Conservation (phyloP, 2,113 vertebrate species). For the Bothrops jararaca region DNA sequence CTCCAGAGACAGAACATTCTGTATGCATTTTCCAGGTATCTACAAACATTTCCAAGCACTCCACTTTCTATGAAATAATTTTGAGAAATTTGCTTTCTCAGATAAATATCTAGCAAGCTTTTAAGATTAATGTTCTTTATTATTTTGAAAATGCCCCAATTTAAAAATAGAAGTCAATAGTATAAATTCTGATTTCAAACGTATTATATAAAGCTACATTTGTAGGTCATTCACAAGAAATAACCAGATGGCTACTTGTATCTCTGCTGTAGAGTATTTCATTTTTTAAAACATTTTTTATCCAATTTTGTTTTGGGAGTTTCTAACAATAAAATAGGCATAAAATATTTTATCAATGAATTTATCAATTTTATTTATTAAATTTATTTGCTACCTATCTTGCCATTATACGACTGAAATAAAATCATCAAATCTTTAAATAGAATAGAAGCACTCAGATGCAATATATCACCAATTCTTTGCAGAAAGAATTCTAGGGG, state of each 20-base stretch:
- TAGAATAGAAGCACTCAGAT: not conserved
- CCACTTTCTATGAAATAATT: not conserved
- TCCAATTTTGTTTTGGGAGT: not conserved
- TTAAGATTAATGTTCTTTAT: not conserved
- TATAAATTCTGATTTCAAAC: not conserved
- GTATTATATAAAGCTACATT: not conserved
- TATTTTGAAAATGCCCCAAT: not conserved
- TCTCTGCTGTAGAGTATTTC: not conserved
- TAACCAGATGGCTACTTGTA: not conserved
- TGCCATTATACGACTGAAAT: not conserved
- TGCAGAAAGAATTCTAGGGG: not conserved
- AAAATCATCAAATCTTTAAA: not conserved
- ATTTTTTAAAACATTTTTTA: not conserved
- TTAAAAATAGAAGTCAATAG: not conserved
- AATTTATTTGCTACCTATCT: not conserved
- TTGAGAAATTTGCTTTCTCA: not conserved
- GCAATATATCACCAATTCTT: not conserved
- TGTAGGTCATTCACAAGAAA: not conserved
- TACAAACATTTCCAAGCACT: not conserved
- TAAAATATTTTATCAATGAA: not conserved
- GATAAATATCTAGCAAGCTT: not conserved
- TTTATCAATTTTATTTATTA: not conserved
- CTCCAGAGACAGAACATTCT: not conserved
- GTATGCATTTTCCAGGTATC: not conserved
- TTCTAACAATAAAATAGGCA: not conserved